Evolutionary conservation across 2,113 vertebrate genomes (phyloP), one percentile per base, ranked within the genome.

Genomic region (Ornithorhynchus anatinus): DNA sequence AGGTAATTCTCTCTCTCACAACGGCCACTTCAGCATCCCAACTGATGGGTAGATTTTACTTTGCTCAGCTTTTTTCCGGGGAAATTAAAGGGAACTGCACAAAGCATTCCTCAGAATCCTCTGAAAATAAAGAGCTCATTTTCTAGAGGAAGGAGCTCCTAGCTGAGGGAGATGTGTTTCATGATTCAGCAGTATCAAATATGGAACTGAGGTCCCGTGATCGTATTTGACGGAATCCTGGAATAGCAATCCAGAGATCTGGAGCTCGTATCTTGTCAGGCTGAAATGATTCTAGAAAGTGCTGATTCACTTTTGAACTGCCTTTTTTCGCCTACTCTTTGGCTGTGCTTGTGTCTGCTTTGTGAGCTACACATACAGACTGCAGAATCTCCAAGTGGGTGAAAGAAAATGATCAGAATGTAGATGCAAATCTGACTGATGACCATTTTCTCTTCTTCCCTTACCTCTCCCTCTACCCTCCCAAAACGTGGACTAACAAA

Each of bases 261-360:
- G 48, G 42, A 63, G 57, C 68, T 45, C 0, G n/a, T 47, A 20
- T 19, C 53, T 78, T 11, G 32, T 60, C 43, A 65, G 71, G 37
- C 68, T 69, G 63, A 79, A 75, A 36, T 37, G 39, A 1, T 72
- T 67, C 70, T 48, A 25, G 17, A n/a, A 59, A 81, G 56, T 84
- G 81, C 84, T 81, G 75, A 87, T 74, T 88, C 80, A 88, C n/a
- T 74, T 48, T 83, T 69, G 52, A 37, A 60, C 59, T 82, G 71
- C 59, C 81, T 74, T 72, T 58, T 82, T 62, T 64, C 71, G 51
- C 78, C 68, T 32, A 63, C 69, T 64, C 58, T 59, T 66, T 75
- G 63, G 33, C 27, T 84, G 77, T 83, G 84, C 83, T 77, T 81
- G 72, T 81, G 84, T 80, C 64, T 63, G 70, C 67, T 81, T 77